Evolutionary conservation across 2,113 vertebrate genomes (phyloP), one percentile per base, ranked within the genome.

Genomic region (Xiphophorus maculatus): DNA sequence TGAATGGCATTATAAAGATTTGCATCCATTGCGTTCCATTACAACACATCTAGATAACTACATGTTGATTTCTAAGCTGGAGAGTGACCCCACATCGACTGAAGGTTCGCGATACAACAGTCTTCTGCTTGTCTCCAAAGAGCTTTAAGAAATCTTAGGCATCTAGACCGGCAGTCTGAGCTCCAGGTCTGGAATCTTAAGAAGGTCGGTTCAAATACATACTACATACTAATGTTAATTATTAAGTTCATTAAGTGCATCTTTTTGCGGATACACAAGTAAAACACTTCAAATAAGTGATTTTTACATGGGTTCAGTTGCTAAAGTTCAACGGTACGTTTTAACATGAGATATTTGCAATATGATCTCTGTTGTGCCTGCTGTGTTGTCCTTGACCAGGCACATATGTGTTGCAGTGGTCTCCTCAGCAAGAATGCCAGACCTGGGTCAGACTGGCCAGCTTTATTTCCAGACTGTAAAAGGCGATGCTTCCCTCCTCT

Each of bases 401-500:
- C 69, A 28, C 11, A 37, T 69, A 27, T 40, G 48, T 6, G 27
- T 61, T 78, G 75, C 66, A 61, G 5, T 63, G 74, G 66, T 60
- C 61, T 67, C 22, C 3, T 73, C 71, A 86, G 66, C 80, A 74
- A 79, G 73, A 82, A 37, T 72, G 82, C 67, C 74, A 83, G 81
- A 73, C 69, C 11, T 6, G 1, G 72, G 77, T 44, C 66, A 64
- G 48, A 37, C 68, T 71, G 70, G 63, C 65, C 73, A 68, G 74
- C 73, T 88, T 86, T 90, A 85, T 92, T 91, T 93, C 89, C 87
- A 90, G 88, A 88, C 91, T 93, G 89, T 91, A 91, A 93, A 92
- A 90, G 88, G 89, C 91, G 86, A 89, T 86, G 67, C 35, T 33
- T 22, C 67, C 68, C 83, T 29, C 77, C 67, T 74, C 63, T 63